phyloP scores from a whole-genome alignment of 2,797 vertebrate species.

The Danio kyathit region DNA sequence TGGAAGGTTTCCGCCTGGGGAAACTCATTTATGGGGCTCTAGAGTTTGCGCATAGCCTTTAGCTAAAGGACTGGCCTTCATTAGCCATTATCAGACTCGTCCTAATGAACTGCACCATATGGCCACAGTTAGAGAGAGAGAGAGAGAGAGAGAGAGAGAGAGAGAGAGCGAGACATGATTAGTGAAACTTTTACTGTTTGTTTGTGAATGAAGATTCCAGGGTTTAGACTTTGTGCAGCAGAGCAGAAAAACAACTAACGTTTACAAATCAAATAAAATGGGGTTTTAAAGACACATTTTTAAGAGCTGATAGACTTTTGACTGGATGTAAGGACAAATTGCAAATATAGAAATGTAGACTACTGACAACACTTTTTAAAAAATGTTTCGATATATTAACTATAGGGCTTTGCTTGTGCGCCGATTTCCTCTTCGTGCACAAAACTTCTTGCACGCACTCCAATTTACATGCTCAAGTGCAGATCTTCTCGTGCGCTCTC shows the following conservation, averaged over 20 bases:
- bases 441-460: too few relatives aligned
- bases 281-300: not conserved
- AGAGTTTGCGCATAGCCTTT: constrained; percentile 58
- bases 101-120: constrained; percentile 65
- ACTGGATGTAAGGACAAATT: not conserved
- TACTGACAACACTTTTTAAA: not conserved
- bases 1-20: constrained; percentile 32
- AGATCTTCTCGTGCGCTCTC: too few relatives aligned
- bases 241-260: not conserved
- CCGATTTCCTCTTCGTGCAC: too few relatives aligned
- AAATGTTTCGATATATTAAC: not conserved
- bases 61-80: constrained; percentile 57
- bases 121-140: constrained; percentile 48
- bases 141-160: constrained; percentile 1
- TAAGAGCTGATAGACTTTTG: not conserved
- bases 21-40: constrained; percentile 45
- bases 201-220: constrained; percentile 18
- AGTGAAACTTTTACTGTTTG: constrained; percentile 19
- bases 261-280: constrained; percentile 12
- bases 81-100: constrained; percentile 60
- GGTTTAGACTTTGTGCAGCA: constrained; percentile 8
- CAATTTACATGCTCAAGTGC: too few relatives aligned
- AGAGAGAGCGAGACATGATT: not conserved
- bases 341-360: not conserved
- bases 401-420: too few relatives aligned